Percentiles rank a stretch among this genome's conserved stretches.
phyloP scores from a whole-genome alignment of 2,113 vertebrate genomes.

The Eleginops maclovinus region DNA sequence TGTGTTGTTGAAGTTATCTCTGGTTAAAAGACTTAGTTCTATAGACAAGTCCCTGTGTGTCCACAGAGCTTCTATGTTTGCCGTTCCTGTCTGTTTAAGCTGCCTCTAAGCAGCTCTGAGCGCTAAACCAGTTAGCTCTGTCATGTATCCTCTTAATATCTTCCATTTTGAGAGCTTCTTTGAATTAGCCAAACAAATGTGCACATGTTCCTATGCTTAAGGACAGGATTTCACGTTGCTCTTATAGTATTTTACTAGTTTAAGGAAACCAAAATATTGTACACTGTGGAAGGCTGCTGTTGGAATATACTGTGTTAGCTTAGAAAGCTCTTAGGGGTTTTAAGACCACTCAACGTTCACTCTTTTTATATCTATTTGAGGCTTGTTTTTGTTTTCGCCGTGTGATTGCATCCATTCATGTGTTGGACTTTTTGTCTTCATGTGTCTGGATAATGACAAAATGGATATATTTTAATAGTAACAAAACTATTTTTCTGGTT shows the following conservation, averaged over 20 bases:
- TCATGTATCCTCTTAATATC: slow-evolving; percentile 42
- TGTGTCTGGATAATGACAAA: slow-evolving; percentile 1
- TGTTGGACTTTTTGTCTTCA: background rate
- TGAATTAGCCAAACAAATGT: slow-evolving; percentile 52
- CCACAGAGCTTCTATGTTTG: slow-evolving; percentile 30
- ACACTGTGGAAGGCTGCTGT: slow-evolving; percentile 1
- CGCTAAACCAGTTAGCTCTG: slow-evolving; percentile 14
- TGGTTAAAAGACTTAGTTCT: slow-evolving; percentile 26
- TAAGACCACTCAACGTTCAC: slow-evolving; percentile 6
- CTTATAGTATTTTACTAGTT: slow-evolving; percentile 18
- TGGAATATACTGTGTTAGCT: slow-evolving; percentile 6
- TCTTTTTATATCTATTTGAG: background rate
- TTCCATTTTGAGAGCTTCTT: slow-evolving; percentile 52
- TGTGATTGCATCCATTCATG: background rate
- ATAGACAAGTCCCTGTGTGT: slow-evolving; percentile 24
- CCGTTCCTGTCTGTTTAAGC: background rate
- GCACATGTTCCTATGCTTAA: background rate
- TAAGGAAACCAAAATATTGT: background rate
- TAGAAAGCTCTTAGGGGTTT: slow-evolving; percentile 5
- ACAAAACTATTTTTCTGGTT: slow-evolving; percentile 16
- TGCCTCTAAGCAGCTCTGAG: slow-evolving; percentile 5
- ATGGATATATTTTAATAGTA: background rate
- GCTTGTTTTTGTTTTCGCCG: background rate
- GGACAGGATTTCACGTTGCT: slow-evolving; percentile 3
- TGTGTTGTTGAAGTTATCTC: slow-evolving; percentile 21